Evolutionary conservation across 1,140 invertebrate genomes (phyloP), one percentile per base, ranked within the genome.

Genomic region (Saxidomus purpurata): DNA sequence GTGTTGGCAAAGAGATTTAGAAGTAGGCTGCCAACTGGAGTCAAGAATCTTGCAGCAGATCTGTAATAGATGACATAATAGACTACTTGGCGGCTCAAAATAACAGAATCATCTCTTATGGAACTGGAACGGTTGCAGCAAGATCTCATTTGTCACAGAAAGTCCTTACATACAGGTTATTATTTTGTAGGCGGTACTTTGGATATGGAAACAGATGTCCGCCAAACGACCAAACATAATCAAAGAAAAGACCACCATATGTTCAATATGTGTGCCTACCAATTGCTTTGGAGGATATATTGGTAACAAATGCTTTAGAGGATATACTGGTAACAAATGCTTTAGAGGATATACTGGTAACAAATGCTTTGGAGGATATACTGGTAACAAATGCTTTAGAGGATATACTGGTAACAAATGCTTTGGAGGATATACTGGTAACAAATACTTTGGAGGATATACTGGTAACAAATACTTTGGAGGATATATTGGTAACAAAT

Each of bases 181-280:
- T 85, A 85, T 31, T 85, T 85, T 85, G n/a, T n/a, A 28, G 83
- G 83, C 11, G 83, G 77, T 31, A 86, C 76, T 77, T 69, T 86
- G 8, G 69, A 77, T 59, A 74, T 86, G 69, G n/a, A 19, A 25
- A 86, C 83, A 38, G 25, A 69, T 38, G 69, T 86, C 17, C 17
- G 83, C n/a, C 43, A 76, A 17, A 86, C 77, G 83, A 86, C 83
- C 6, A 36, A 36, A 28, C 8, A 4, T 3, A 86, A 77, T 31
- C 83, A 85, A 43, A 76, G 61, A 22, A 76, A 77, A 59, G 83
- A 86, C 40, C 83, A 86, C 17, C 69, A 86, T 40, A 76, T 86
- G 71, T 86, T 74, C 36, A 47, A 86, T 15, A 86, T 86, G 28
- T 86, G 52, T 77, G 83, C 69, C 8, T 86, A 86, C 40, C n/a